Conservation (phyloP, 1,140 invertebrate genomes). For the Lasaia peninsularis region DNA sequence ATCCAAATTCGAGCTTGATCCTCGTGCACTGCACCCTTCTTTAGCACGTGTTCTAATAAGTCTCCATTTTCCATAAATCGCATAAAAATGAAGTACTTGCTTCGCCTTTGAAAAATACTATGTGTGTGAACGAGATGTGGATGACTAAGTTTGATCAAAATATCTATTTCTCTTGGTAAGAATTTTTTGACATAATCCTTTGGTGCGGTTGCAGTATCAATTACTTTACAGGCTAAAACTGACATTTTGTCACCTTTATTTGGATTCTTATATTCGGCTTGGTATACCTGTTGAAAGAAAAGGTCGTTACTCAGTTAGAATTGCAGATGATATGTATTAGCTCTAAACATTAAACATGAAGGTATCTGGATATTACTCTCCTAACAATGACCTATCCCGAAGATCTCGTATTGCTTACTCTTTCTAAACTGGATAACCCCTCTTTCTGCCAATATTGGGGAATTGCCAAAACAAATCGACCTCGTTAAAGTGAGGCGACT, state of each 20-base stretch:
- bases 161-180: conserved; percentile 85
- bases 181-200: conserved; percentile 87
- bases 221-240: conserved; percentile 83
- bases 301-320: background rate
- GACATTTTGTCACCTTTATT: conserved; percentile 56
- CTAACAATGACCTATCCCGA: too few relatives aligned
- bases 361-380: too few relatives aligned
- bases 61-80: conserved; percentile 82
- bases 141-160: conserved; percentile 84
- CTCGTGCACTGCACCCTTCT: conserved; percentile 80
- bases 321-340: too few relatives aligned
- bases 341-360: too few relatives aligned
- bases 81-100: conserved; percentile 85
- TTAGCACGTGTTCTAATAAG: conserved; percentile 80
- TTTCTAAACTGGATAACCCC: too few relatives aligned
- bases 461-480: too few relatives aligned
- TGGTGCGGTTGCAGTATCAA: conserved; percentile 83
- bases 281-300: conserved; percentile 46
- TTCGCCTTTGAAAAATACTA: conserved; percentile 81
- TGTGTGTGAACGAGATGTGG: conserved; percentile 85
- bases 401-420: too few relatives aligned
- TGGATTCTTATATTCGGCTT: conserved; percentile 62
- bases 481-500: too few relatives aligned
- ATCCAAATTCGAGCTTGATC: conserved; percentile 83
- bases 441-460: too few relatives aligned